These are phyloP conservation scores for Chaetodon trifascialis DNA, from an alignment of 2,113 vertebrate species.

Conservation along the genomic window DNA sequence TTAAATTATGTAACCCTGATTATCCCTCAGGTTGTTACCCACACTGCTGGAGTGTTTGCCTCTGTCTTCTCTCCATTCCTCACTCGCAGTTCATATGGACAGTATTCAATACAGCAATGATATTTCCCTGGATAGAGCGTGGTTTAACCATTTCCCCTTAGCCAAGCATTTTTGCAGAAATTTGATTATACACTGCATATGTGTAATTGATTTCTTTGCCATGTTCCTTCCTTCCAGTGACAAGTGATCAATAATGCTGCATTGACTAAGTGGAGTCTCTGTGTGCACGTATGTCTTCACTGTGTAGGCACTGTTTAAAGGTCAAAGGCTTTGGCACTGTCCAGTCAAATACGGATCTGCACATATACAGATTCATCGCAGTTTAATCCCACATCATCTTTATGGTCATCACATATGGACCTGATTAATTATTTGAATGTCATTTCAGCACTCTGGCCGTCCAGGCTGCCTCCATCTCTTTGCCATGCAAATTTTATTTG, in stretches of 20 bases:
- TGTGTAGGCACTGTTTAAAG: slow-evolving; percentile 43
- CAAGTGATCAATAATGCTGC: slow-evolving; percentile 75
- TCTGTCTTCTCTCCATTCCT: background rate
- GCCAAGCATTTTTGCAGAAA: slow-evolving; percentile 68
- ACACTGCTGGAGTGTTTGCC: slow-evolving; percentile 8
- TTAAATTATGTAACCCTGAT: slow-evolving; percentile 70
- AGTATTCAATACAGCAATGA: slow-evolving; percentile 59
- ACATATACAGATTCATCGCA: background rate
- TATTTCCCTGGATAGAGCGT: slow-evolving; percentile 46
- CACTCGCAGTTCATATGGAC: slow-evolving; percentile 23
- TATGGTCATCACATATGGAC: slow-evolving; percentile 24
- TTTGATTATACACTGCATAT: slow-evolving; percentile 74
- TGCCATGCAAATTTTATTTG: slow-evolving; percentile 36
- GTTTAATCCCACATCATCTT: background rate
- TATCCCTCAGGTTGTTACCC: slow-evolving; percentile 47
- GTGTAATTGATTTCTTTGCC: slow-evolving; percentile 79
- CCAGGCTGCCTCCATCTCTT: slow-evolving; percentile 3
- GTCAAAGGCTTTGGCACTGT: slow-evolving; percentile 53
- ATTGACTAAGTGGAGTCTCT: slow-evolving; percentile 61
- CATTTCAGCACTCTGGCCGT: slow-evolving; percentile 22
- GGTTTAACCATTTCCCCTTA: slow-evolving; percentile 69
- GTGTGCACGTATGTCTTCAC: slow-evolving; percentile 48
- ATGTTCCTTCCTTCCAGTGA: slow-evolving; percentile 77
- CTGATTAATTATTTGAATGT: slow-evolving; percentile 45
- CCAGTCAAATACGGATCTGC: slow-evolving; percentile 13